Conservation (phyloP, 2,888 invertebrate genomes). For the Callosobruchus maculatus region DNA sequence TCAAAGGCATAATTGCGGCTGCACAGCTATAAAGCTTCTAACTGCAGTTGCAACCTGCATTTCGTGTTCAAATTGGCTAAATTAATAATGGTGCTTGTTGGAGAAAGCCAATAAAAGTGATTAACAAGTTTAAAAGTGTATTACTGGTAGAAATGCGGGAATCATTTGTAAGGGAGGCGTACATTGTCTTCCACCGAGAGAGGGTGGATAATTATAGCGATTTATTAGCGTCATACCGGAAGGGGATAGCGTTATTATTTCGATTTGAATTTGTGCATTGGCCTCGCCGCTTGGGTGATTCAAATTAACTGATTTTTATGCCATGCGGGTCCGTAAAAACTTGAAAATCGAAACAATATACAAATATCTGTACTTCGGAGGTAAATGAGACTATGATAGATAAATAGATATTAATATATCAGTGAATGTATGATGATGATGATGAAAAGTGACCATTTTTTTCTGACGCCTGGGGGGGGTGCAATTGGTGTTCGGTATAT, state of each 20-base stretch:
- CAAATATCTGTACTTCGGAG: no score
- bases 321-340: no score
- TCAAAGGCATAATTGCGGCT: not conserved
- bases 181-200: slow-evolving; percentile 1
- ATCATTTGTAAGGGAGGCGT: not conserved
- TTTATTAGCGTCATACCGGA: slow-evolving; percentile 15
- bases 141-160: not conserved
- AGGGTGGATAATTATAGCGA: slow-evolving; percentile 18
- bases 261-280: slow-evolving; percentile 6
- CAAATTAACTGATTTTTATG: no score
- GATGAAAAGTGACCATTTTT: no score
- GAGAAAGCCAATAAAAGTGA: not conserved
- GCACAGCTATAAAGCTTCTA: not conserved
- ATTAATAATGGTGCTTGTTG: not conserved
- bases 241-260: slow-evolving; percentile 23
- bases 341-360: no score
- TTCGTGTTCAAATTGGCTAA: not conserved
- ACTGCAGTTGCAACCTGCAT: not conserved
- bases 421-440: no score
- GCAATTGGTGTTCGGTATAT: no score
- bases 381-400: no score
- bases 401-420: no score
- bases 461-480: no score
- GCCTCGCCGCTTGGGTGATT: not conserved
- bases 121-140: not conserved